phyloP scores from a whole-genome alignment of 2,888 invertebrate species.

The Odontothrips loti region DNA sequence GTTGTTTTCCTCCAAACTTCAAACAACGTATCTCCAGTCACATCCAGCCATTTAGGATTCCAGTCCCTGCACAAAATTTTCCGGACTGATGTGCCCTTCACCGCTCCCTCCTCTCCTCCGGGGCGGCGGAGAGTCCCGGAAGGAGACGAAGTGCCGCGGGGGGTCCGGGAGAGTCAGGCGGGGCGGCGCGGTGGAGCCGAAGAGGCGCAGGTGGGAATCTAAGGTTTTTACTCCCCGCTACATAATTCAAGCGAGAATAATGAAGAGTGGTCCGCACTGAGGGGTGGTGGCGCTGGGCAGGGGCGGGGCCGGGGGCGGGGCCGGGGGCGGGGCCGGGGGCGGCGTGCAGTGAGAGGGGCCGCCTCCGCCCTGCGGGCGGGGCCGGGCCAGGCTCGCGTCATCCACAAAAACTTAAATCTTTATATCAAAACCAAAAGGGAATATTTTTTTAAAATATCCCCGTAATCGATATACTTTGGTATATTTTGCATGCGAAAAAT shows the following conservation, averaged over 20 bases:
- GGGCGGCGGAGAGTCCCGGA: background rate
- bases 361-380: too few relatives aligned
- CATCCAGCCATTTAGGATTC: background rate
- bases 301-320: background rate
- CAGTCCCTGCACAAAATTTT: background rate
- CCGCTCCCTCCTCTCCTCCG: too few relatives aligned
- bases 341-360: background rate
- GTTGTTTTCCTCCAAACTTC: too few relatives aligned
- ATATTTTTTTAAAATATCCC: too few relatives aligned
- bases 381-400: too few relatives aligned
- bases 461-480: too few relatives aligned
- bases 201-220: slow-evolving; percentile 4
- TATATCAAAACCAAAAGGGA: too few relatives aligned
- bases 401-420: too few relatives aligned
- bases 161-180: background rate
- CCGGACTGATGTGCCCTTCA: background rate
- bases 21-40: too few relatives aligned
- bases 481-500: too few relatives aligned
- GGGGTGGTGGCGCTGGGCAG: background rate
- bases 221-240: slow-evolving; percentile 8
- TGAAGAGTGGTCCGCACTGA: background rate
- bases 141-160: background rate
- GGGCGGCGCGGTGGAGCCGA: background rate
- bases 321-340: background rate
- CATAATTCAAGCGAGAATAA: slow-evolving; percentile 8